phyloP scores from a whole-genome alignment of 2,113 vertebrate species.

The Lagopus muta region DNA sequence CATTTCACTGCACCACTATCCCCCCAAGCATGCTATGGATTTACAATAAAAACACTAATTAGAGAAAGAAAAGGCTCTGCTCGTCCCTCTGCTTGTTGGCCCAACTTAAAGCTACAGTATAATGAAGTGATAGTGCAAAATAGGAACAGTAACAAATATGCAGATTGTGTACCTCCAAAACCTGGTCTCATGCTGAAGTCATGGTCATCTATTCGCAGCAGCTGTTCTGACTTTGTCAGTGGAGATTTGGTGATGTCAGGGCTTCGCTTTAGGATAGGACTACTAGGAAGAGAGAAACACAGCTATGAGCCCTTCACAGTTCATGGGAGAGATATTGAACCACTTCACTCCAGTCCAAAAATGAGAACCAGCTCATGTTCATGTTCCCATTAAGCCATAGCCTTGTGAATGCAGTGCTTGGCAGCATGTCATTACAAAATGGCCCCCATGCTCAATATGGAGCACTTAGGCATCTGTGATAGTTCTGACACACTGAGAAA shows the following conservation, averaged over 20 bases:
- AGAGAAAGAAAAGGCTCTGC: neutral
- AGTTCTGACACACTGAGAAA: neutral
- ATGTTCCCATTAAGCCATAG: neutral
- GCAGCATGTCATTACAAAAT: neutral
- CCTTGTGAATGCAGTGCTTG: rapidly evolving
- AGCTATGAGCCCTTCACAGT: neutral
- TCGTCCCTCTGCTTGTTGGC: neutral
- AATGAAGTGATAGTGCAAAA: neutral
- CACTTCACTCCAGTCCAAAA: neutral
- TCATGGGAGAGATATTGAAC: rapidly evolving
- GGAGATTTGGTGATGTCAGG: slow-evolving; percentile 96
- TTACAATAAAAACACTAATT: neutral
- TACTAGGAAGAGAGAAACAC: slow-evolving; percentile 57
- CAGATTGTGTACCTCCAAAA: slow-evolving; percentile 88
- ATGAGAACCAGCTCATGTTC: no score
- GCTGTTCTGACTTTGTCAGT: slow-evolving; percentile 95
- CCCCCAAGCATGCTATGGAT: rapidly evolving
- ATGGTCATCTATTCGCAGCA: slow-evolving; percentile 95
- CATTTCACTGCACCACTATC: neutral
- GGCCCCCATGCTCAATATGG: neutral
- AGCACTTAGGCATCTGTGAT: neutral
- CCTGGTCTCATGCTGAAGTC: slow-evolving; percentile 99
- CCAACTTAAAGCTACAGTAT: rapidly evolving
- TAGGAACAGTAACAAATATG: neutral
- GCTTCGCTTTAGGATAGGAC: slow-evolving; percentile 91